These are phyloP conservation scores for Cephalopholis sonnerati DNA, from an alignment of 2,113 vertebrate genomes.

Conservation along the genomic window DNA sequence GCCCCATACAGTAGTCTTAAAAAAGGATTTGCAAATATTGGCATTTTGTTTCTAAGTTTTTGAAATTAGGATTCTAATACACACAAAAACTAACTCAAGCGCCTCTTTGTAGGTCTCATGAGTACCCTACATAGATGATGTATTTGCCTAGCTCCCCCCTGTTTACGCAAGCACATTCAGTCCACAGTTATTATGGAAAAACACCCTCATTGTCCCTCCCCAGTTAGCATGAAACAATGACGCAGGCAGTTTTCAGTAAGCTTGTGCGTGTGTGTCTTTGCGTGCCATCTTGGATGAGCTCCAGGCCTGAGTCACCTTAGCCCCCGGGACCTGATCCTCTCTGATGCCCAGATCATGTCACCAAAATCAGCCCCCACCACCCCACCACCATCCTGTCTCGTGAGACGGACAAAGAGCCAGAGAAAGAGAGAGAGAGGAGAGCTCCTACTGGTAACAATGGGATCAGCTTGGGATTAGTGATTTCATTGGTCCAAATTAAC, in stretches of 20 bases:
- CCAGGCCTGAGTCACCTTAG: constrained; percentile 56
- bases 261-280: neutral
- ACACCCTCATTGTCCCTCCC: constrained; percentile 5
- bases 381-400: neutral
- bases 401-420: constrained; percentile 13
- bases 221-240: constrained; percentile 43
- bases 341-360: constrained; percentile 57
- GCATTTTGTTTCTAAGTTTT: too few relatives aligned
- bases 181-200: constrained; percentile 42
- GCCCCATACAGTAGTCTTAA: too few relatives aligned
- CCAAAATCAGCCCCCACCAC: constrained; percentile 21
- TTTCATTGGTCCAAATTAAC: constrained; percentile 54
- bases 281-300: constrained; percentile 42
- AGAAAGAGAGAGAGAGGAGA: constrained; percentile 1
- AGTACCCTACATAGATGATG: neutral
- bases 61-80: neutral
- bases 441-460: constrained; percentile 41
- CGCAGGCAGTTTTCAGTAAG: constrained; percentile 10
- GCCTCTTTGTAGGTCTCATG: neutral
- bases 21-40: too few relatives aligned
- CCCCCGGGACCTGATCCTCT: constrained; percentile 46
- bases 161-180: neutral
- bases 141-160: neutral
- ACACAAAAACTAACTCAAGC: neutral
- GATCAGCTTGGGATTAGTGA: constrained; percentile 48